These are phyloP conservation scores for Porites rus DNA, from an alignment of 92 coral and sea anemone genomes.

Conservation along the genomic window DNA sequence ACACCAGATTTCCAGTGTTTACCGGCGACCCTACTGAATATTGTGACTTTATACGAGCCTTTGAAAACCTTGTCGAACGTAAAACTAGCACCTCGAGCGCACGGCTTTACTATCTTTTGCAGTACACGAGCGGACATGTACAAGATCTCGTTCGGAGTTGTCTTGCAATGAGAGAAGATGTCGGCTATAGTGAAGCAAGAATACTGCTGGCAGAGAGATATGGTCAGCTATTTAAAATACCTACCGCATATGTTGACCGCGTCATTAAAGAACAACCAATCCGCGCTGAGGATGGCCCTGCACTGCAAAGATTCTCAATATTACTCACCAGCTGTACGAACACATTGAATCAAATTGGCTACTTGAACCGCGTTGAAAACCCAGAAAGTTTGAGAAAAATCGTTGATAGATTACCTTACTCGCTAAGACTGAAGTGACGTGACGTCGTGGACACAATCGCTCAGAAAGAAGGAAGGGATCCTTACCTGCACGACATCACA, in stretches of 20 bases:
- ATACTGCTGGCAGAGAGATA: slow-evolving; percentile 33
- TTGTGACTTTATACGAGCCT: slow-evolving; percentile 49
- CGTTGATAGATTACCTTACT: slow-evolving; percentile 21
- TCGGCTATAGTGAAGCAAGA: slow-evolving; percentile 41
- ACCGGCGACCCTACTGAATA: slow-evolving; percentile 50
- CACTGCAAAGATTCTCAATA: slow-evolving; percentile 37
- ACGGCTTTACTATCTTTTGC: slow-evolving; percentile 51
- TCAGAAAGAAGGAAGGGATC: slow-evolving; percentile 29
- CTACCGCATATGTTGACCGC: slow-evolving; percentile 42
- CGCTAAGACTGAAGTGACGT: slow-evolving; percentile 38
- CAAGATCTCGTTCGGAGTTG: slow-evolving; percentile 60
- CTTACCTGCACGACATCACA: slow-evolving; percentile 29
- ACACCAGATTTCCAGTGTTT: not conserved
- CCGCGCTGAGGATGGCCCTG: slow-evolving; percentile 46
- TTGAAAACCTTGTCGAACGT: slow-evolving; percentile 49
- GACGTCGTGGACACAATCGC: slow-evolving; percentile 27
- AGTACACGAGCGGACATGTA: slow-evolving; percentile 50
- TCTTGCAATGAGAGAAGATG: slow-evolving; percentile 32
- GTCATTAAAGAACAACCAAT: slow-evolving; percentile 40
- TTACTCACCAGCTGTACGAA: slow-evolving; percentile 42
- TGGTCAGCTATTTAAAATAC: slow-evolving; percentile 59
- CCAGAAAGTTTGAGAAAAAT: slow-evolving; percentile 36
- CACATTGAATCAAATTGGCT: slow-evolving; percentile 45
- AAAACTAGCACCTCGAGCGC: slow-evolving; percentile 40
- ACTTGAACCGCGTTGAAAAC: slow-evolving; percentile 32